Evolutionary conservation across 2,888 invertebrate species (phyloP).

Genomic region (Sepioteuthis lessoniana): DNA sequence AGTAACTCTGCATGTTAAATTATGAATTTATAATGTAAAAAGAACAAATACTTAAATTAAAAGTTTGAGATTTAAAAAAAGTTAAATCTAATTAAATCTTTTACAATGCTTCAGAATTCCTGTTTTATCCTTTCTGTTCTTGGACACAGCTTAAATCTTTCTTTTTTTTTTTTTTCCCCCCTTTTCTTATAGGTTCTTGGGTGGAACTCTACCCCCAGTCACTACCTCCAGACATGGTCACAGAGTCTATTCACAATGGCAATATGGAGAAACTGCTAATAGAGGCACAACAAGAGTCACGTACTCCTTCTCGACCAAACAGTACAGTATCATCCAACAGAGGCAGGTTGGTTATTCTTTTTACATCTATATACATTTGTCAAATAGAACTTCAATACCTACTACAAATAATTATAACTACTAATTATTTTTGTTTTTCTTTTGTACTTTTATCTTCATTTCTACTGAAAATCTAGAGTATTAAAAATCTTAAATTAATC

Average conservation of each 20-base stretch:
- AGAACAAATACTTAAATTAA: not conserved
- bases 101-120: too few relatives aligned
- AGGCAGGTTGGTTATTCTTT: slow-evolving; percentile 61
- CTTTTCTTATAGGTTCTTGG: slow-evolving; percentile 65
- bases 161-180: not conserved
- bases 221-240: slow-evolving; percentile 49
- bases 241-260: slow-evolving; percentile 56
- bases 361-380: not conserved
- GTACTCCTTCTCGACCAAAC: slow-evolving; percentile 64
- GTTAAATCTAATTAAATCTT: too few relatives aligned
- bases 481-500: too few relatives aligned
- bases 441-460: too few relatives aligned
- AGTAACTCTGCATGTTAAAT: too few relatives aligned
- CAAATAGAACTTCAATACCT: not conserved
- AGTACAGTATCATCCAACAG: slow-evolving; percentile 67
- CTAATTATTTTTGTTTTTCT: too few relatives aligned
- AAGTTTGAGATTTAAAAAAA: not conserved
- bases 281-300: slow-evolving; percentile 72
- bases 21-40: too few relatives aligned
- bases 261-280: slow-evolving; percentile 71
- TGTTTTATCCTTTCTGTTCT: too few relatives aligned
- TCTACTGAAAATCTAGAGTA: too few relatives aligned
- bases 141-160: too few relatives aligned
- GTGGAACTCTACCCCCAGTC: slow-evolving; percentile 62
- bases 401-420: too few relatives aligned